Evolutionary conservation across 2,113 vertebrate genomes (phyloP).

Genomic region (Gallinago undulata): DNA sequence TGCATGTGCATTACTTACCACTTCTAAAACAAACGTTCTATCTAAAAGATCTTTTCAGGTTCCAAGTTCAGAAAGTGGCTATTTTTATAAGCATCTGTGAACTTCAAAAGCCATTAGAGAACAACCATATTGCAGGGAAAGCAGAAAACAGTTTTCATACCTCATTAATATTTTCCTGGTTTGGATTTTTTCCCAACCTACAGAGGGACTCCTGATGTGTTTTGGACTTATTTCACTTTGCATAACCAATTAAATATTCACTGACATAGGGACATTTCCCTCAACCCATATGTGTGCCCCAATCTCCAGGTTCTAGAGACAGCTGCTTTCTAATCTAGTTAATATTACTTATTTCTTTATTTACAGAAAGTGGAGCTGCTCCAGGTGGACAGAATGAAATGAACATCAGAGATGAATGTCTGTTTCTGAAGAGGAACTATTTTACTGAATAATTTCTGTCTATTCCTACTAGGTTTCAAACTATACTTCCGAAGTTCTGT

Average conservation of each 20-base stretch:
- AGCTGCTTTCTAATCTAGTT: background rate
- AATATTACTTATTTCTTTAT: background rate
- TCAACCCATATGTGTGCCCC: background rate
- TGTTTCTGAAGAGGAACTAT: background rate
- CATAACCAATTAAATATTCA: conserved; percentile 6
- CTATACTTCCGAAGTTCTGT: background rate
- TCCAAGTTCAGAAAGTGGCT: background rate
- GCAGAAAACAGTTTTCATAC: background rate
- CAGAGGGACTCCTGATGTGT: background rate
- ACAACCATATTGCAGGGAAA: background rate
- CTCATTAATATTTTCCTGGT: conserved; percentile 22
- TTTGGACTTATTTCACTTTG: conserved; percentile 5
- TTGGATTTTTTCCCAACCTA: background rate
- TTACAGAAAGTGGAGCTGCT: background rate
- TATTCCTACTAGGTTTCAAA: background rate
- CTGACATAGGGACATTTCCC: background rate
- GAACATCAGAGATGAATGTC: background rate
- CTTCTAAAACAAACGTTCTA: background rate
- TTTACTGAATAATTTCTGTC: background rate
- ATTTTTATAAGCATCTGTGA: background rate
- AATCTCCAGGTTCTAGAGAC: background rate
- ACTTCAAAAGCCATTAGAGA: background rate
- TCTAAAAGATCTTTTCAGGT: background rate
- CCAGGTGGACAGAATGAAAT: background rate
- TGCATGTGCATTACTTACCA: background rate